Conservation (phyloP, 1,140 invertebrate genomes). For the Ceratoteleas bidentatus region DNA sequence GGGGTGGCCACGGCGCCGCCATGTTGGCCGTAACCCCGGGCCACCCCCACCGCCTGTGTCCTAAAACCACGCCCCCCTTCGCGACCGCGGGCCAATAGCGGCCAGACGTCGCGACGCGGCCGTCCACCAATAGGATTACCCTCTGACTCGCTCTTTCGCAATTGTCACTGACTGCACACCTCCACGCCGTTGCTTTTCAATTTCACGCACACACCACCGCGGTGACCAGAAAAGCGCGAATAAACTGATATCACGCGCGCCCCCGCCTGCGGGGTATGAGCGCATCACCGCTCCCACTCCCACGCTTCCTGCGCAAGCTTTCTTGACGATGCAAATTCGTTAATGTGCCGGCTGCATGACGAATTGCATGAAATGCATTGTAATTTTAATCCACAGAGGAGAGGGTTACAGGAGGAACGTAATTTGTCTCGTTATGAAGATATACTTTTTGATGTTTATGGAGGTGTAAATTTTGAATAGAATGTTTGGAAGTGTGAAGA, state of each 20-base stretch:
- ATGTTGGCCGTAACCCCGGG: not conserved
- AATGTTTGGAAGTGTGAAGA: too few species aligned
- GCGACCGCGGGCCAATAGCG: slow-evolving; percentile 75
- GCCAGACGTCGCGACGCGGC: slow-evolving; percentile 77
- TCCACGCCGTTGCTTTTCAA: slow-evolving; percentile 61
- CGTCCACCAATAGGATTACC: slow-evolving; percentile 82
- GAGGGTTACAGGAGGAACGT: too few species aligned
- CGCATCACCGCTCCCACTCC: too few species aligned
- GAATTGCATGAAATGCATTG: too few species aligned
- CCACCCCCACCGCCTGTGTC: slow-evolving; percentile 35
- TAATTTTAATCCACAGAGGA: too few species aligned
- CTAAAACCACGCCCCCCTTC: slow-evolving; percentile 72
- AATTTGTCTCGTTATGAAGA: too few species aligned
- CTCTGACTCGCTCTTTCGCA: slow-evolving; percentile 81
- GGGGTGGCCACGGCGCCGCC: too few species aligned
- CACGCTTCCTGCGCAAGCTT: too few species aligned
- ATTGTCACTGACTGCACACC: slow-evolving; percentile 74
- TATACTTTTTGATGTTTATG: too few species aligned
- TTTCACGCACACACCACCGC: slow-evolving; percentile 52
- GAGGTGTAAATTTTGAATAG: too few species aligned
- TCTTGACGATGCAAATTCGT: too few species aligned
- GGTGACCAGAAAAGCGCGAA: slow-evolving; percentile 40
- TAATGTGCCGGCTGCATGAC: too few species aligned
- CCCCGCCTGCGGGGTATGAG: not conserved
- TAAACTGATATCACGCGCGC: slow-evolving; percentile 12